phyloP scores from a whole-genome alignment of 1,140 invertebrate species.

The Pectinophora gossypiella region DNA sequence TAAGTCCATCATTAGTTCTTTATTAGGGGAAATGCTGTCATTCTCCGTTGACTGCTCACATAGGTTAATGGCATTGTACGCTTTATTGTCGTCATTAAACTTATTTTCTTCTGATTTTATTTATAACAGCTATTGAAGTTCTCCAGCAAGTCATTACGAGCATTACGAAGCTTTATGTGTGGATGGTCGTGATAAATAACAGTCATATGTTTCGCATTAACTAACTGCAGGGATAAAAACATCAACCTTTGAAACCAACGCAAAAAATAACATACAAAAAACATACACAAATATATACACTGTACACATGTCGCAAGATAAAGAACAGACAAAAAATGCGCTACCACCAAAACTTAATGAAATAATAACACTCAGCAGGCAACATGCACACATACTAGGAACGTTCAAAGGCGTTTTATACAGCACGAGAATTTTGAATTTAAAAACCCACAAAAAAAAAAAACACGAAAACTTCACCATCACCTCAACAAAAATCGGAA shows the following conservation, averaged over 20 bases:
- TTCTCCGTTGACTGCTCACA: background rate
- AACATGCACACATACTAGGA: conserved; percentile 58
- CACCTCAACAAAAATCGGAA: conserved; percentile 16
- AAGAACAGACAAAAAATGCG: conserved; percentile 8
- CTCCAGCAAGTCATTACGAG: background rate
- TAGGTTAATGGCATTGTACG: conserved; percentile 31
- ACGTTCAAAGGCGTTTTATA: conserved; percentile 31
- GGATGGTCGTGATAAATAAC: background rate
- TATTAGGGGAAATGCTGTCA: conserved; percentile 27
- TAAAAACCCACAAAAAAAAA: conserved; percentile 19
- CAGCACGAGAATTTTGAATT: conserved; percentile 16
- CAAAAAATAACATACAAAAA: conserved; percentile 22
- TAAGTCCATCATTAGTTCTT: conserved; percentile 23
- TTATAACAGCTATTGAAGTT: conserved; percentile 12
- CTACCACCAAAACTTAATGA: conserved; percentile 29
- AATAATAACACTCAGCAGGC: conserved; percentile 45
- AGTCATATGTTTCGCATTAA: conserved; percentile 4
- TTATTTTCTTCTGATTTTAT: conserved; percentile 27
- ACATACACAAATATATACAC: conserved; percentile 1
- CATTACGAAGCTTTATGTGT: background rate
- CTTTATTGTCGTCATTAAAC: conserved; percentile 30
- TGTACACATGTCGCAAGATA: conserved; percentile 12
- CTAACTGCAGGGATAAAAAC: conserved; percentile 12
- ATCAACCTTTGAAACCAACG: conserved; percentile 9
- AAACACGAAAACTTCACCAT: conserved; percentile 26